Evolutionary conservation across 2,888 invertebrate genomes (phyloP).

Genomic region (Erannis defoliaria): DNA sequence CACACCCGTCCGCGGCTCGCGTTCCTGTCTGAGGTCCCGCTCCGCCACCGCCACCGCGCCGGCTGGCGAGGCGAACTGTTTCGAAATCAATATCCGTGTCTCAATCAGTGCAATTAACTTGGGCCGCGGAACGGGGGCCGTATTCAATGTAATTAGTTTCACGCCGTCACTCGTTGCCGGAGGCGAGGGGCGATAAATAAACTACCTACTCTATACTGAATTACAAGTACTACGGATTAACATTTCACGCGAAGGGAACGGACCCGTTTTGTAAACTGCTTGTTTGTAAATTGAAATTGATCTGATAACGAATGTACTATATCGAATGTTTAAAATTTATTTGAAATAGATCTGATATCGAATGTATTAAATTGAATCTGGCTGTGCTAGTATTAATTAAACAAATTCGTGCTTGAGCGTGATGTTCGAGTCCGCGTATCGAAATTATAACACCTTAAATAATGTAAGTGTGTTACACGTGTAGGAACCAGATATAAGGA

Average conservation of each 20-base stretch:
- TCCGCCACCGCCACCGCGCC: constrained; percentile 23
- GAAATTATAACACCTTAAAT: constrained; percentile 46
- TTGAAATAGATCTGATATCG: constrained; percentile 24
- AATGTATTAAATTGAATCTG: constrained; percentile 16
- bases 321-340: too few species aligned
- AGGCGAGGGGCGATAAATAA: constrained; percentile 69
- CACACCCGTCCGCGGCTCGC: constrained; percentile 67
- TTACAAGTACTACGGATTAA: constrained; percentile 52
- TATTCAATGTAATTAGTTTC: constrained; percentile 80
- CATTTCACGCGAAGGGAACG: constrained; percentile 58
- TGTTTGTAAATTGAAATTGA: constrained; percentile 36
- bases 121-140: constrained; percentile 67
- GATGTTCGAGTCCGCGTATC: constrained; percentile 25
- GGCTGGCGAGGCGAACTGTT: constrained; percentile 68
- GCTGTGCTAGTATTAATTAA: constrained; percentile 28
- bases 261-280: constrained; percentile 41
- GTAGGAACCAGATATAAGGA: constrained; percentile 55
- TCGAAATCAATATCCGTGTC: constrained; percentile 85
- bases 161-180: constrained; percentile 62
- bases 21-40: constrained; percentile 24
- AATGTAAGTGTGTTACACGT: constrained; percentile 42
- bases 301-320: constrained; percentile 15
- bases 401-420: constrained; percentile 2
- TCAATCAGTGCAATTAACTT: constrained; percentile 84
- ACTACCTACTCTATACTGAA: constrained; percentile 52